A percentile compares a stretch with the other conserved stretches of the same genome.
These are phyloP conservation scores for Smutsia gigantea DNA, from an alignment of 2,797 vertebrate species.

Conservation along the genomic window DNA sequence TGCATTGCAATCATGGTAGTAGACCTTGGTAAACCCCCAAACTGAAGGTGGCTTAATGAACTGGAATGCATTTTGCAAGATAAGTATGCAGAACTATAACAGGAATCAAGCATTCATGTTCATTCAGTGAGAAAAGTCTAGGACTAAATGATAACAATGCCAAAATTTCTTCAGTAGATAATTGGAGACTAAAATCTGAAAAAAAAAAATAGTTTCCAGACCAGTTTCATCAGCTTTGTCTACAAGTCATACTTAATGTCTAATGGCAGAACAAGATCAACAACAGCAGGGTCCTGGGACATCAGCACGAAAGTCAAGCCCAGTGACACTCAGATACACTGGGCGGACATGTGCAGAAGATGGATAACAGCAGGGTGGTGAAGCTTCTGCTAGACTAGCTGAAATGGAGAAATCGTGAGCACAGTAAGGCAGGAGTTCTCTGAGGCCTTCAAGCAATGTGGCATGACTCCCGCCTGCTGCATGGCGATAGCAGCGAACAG, in stretches of 20 bases:
- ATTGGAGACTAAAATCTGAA: neutral
- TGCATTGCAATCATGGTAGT: neutral
- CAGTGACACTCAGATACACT: slow-evolving; percentile 65
- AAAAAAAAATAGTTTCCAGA: neutral
- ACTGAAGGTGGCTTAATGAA: neutral
- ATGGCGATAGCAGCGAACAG: neutral
- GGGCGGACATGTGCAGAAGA: slow-evolving; percentile 54
- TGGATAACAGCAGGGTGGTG: slow-evolving; percentile 68
- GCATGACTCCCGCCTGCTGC: slow-evolving; percentile 42
- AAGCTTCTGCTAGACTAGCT: slow-evolving; percentile 47
- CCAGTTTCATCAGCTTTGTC: slow-evolving; percentile 47
- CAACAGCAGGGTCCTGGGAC: slow-evolving; percentile 63
- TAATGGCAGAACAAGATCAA: slow-evolving; percentile 65
- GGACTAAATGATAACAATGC: neutral
- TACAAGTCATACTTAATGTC: slow-evolving; percentile 55
- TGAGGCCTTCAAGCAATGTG: slow-evolving; percentile 69
- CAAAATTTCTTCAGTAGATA: neutral
- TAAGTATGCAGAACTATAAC: neutral
- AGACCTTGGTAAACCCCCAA: neutral
- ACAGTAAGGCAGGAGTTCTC: slow-evolving; percentile 72
- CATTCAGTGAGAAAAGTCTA: neutral
- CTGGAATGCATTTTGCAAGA: neutral
- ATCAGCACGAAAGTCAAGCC: slow-evolving; percentile 55
- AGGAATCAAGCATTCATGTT: neutral
- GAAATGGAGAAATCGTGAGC: slow-evolving; percentile 70